A percentile compares a stretch with the other conserved stretches of the same genome.
Evolutionary conservation across 2,113 vertebrate genomes (phyloP).

Genomic region (Pithys albifrons): DNA sequence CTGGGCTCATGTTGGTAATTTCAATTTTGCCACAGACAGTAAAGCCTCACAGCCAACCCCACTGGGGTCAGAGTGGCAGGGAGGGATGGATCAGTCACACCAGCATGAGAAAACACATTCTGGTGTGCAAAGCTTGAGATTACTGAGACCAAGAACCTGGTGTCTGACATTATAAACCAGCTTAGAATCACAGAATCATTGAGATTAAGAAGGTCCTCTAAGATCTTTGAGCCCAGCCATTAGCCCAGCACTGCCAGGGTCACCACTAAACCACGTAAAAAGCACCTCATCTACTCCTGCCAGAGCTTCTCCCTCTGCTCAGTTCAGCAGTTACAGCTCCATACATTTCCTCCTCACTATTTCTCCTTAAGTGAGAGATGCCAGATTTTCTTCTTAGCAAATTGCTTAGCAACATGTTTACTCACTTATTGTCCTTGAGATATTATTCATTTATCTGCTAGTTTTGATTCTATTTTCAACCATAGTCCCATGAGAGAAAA

Average conservation of each 20-base stretch:
- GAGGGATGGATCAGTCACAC: not conserved
- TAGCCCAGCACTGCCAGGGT: not conserved
- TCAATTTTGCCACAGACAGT: fast-evolving
- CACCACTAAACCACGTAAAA: fast-evolving
- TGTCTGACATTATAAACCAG: not conserved
- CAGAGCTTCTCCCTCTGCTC: not conserved
- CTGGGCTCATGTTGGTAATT: not conserved
- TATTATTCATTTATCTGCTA: slow-evolving; percentile 18
- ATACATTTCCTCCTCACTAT: not conserved
- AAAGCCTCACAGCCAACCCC: not conserved
- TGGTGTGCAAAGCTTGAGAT: not conserved
- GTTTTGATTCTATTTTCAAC: slow-evolving; percentile 34
- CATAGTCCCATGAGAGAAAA: not conserved
- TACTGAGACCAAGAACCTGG: not conserved
- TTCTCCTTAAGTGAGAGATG: not conserved
- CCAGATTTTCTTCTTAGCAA: not conserved
- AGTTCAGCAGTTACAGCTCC: not conserved
- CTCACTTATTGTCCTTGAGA: slow-evolving; percentile 15
- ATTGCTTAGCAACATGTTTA: not conserved
- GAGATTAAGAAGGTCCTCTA: not conserved
- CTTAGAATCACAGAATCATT: not conserved
- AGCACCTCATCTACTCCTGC: not conserved
- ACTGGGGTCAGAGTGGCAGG: not conserved
- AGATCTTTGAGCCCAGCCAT: not conserved
- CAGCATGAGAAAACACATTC: not conserved